These are phyloP conservation scores for Anser cygnoides DNA, from an alignment of 2,113 vertebrate genomes.

Conservation along the genomic window DNA sequence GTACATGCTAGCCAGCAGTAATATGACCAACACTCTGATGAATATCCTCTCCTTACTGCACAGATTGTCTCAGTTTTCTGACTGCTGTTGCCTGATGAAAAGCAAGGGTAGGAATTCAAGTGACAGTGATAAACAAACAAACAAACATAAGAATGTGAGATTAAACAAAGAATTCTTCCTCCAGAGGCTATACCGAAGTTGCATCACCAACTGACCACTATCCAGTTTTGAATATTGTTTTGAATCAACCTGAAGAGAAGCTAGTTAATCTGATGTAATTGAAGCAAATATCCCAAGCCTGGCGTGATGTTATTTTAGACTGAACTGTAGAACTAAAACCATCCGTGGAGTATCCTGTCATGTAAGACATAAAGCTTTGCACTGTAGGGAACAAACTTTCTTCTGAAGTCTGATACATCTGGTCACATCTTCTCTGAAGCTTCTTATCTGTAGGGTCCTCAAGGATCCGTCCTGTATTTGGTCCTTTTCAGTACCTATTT, in stretches of 20 bases:
- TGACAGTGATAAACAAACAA: not conserved
- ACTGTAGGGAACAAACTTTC: not conserved
- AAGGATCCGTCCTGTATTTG: not conserved
- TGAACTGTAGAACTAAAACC: not conserved
- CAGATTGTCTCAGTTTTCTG: not conserved
- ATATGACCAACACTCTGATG: not conserved
- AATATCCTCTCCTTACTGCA: not conserved
- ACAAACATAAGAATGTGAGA: not conserved
- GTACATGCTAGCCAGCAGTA: not conserved
- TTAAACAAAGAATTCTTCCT: not conserved
- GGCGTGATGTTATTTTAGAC: not conserved
- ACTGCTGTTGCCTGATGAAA: not conserved
- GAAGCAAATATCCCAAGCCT: not conserved
- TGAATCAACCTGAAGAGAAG: not conserved
- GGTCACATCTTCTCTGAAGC: fast-evolving
- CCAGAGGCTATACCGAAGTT: not conserved
- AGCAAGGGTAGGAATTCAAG: not conserved
- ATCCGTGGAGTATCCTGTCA: not conserved
- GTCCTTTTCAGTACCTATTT: not conserved
- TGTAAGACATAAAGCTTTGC: not conserved
- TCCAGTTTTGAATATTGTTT: not conserved
- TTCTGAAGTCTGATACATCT: not conserved
- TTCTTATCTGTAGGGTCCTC: not conserved
- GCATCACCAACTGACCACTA: not conserved
- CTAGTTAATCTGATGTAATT: not conserved